These are phyloP conservation scores for Anas platyrhynchos DNA, from an alignment of 2,113 vertebrate genomes.

Conservation along the genomic window DNA sequence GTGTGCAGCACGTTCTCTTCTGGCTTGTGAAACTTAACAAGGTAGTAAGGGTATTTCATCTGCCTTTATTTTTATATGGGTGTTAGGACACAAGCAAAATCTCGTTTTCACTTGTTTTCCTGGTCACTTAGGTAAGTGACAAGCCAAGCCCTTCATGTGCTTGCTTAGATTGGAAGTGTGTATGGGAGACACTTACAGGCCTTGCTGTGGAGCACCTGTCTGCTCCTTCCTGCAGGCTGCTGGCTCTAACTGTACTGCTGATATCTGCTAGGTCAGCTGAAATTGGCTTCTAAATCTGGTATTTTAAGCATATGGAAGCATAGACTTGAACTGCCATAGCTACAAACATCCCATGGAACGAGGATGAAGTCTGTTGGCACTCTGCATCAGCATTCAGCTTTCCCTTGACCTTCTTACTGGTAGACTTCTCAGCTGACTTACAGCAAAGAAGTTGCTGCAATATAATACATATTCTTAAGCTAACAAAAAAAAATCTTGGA, in stretches of 20 bases:
- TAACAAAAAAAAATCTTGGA: background rate
- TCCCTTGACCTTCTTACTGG: background rate
- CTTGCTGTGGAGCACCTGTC: background rate
- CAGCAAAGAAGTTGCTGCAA: background rate
- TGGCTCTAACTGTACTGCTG: background rate
- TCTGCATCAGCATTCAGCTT: background rate
- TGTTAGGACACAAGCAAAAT: background rate
- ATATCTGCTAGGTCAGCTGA: background rate
- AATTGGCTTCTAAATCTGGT: background rate
- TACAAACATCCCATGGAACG: background rate
- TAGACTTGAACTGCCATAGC: background rate
- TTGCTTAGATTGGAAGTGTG: background rate
- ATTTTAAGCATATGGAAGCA: background rate
- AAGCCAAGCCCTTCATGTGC: background rate
- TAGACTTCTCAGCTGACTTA: background rate
- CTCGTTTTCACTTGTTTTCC: background rate
- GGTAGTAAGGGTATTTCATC: background rate
- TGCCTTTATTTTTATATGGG: background rate
- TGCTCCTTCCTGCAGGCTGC: background rate
- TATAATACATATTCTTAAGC: background rate
- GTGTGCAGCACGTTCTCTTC: constrained; percentile 54
- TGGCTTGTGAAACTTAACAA: constrained; percentile 37
- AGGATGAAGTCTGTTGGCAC: background rate
- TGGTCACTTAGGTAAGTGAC: background rate
- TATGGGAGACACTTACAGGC: background rate